Conservation (phyloP, 2,888 invertebrate genomes). For the Dasysyrphus albostriatus region DNA sequence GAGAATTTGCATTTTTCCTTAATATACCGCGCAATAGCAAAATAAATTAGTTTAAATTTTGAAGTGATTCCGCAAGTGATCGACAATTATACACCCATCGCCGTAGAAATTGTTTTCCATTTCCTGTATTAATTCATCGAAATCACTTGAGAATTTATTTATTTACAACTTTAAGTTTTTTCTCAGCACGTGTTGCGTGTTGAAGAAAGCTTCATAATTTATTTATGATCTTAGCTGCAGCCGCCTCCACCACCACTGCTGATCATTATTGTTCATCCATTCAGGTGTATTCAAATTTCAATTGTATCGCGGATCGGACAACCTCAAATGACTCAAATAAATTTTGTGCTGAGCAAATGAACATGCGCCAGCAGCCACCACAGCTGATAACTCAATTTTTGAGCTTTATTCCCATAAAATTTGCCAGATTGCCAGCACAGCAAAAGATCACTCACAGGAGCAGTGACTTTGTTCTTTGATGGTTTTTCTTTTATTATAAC, state of each 20-base stretch:
- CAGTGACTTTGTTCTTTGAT: constrained; percentile 23
- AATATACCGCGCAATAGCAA: constrained; percentile 16
- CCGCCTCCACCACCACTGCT: neutral
- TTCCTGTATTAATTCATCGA: constrained; percentile 46
- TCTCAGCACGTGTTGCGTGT: constrained; percentile 2
- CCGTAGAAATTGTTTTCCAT: constrained; percentile 32
- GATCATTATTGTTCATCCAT: constrained; percentile 21
- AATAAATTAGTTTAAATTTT: constrained; percentile 34
- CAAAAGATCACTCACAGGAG: constrained; percentile 40
- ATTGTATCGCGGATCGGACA: constrained; percentile 13
- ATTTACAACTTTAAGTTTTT: neutral
- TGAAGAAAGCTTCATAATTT: constrained; percentile 26
- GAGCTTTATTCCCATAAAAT: constrained; percentile 48
- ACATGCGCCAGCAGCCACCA: constrained; percentile 53
- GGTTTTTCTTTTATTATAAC: constrained; percentile 40
- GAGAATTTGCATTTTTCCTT: constrained; percentile 36
- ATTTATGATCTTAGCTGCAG: constrained; percentile 1
- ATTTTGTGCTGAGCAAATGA: constrained; percentile 38
- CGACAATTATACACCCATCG: constrained; percentile 30
- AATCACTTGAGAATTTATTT: constrained; percentile 36
- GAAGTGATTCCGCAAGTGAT: constrained; percentile 49
- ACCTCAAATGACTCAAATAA: constrained; percentile 37
- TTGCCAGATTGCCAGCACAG: neutral
- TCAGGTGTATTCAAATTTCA: constrained; percentile 55
- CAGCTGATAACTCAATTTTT: constrained; percentile 61